Conservation (phyloP, 2,888 invertebrate species). For the Mycogona germanica region DNA sequence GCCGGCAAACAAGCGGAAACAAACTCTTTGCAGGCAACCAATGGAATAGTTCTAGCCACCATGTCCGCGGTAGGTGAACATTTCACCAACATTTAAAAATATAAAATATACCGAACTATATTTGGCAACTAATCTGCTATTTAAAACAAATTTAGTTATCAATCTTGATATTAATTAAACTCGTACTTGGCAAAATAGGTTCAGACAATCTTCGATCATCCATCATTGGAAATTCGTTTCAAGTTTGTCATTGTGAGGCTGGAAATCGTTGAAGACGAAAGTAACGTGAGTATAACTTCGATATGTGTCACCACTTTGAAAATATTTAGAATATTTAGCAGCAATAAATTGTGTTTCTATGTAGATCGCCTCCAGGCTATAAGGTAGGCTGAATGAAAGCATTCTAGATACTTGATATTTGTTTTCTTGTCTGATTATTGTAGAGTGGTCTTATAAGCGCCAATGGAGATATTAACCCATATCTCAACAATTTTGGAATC, state of each 20-base stretch:
- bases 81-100: neutral
- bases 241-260: constrained; percentile 7
- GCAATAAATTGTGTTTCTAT: neutral
- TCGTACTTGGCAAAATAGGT: constrained; percentile 10
- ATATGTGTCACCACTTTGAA: too few relatives aligned
- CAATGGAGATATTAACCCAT: constrained; percentile 30
- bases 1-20: constrained; percentile 4
- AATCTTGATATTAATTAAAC: neutral
- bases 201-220: constrained; percentile 15
- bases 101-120: too few relatives aligned
- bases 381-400: neutral
- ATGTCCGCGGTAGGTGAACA: constrained; percentile 15
- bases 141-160: neutral
- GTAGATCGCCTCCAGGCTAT: neutral
- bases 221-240: constrained; percentile 7
- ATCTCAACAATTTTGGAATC: constrained; percentile 32
- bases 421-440: too few relatives aligned
- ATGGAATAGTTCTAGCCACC: constrained; percentile 10
- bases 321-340: too few relatives aligned
- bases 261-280: constrained; percentile 6
- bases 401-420: too few relatives aligned
- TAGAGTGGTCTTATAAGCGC: constrained; percentile 24
- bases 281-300: too few relatives aligned
- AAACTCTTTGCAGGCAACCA: neutral
- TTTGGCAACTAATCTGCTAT: neutral